Conservation (phyloP, 1,140 invertebrate species). For the Littorina saxatilis region DNA sequence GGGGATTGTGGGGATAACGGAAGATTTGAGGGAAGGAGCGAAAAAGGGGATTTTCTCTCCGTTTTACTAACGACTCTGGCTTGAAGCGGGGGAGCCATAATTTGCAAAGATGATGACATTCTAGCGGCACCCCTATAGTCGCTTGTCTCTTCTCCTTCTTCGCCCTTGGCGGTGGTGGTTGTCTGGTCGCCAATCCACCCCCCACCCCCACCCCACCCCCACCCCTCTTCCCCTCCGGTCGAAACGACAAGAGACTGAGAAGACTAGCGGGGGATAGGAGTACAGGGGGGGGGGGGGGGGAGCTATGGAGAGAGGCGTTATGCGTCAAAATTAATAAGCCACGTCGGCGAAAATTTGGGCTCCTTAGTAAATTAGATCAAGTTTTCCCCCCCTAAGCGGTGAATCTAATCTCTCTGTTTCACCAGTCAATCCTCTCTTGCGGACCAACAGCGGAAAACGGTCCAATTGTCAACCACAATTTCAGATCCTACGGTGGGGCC, state of each 20-base stretch:
- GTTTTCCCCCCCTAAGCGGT: conserved; percentile 36
- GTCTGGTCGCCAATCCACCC: no score
- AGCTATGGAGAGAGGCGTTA: conserved; percentile 41
- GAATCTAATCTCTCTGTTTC: conserved; percentile 43
- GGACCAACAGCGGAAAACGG: conserved; percentile 40
- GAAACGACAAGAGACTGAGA: no score
- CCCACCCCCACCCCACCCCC: no score
- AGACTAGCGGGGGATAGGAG: no score
- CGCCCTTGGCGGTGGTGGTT: conserved; percentile 20
- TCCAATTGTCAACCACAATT: conserved; percentile 43
- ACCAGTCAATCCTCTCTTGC: conserved; percentile 34
- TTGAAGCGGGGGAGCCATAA: conserved; percentile 17
- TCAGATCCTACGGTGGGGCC: conserved; percentile 5
- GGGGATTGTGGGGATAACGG: no score
- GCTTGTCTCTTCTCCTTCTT: conserved; percentile 33
- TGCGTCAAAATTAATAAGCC: conserved; percentile 47
- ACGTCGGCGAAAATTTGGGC: conserved; percentile 40
- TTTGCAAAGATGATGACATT: conserved; percentile 37
- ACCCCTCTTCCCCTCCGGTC: no score
- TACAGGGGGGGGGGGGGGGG: no score
- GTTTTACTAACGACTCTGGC: conserved; percentile 28
- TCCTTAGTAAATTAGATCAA: conserved; percentile 46
- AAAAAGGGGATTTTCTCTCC: neutral
- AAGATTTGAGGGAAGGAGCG: neutral
- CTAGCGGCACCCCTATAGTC: conserved; percentile 24